A percentile compares a stretch with the other conserved stretches of the same genome.
Evolutionary conservation across 2,797 vertebrate genomes (phyloP).

Genomic region (Fringilla coelebs): DNA sequence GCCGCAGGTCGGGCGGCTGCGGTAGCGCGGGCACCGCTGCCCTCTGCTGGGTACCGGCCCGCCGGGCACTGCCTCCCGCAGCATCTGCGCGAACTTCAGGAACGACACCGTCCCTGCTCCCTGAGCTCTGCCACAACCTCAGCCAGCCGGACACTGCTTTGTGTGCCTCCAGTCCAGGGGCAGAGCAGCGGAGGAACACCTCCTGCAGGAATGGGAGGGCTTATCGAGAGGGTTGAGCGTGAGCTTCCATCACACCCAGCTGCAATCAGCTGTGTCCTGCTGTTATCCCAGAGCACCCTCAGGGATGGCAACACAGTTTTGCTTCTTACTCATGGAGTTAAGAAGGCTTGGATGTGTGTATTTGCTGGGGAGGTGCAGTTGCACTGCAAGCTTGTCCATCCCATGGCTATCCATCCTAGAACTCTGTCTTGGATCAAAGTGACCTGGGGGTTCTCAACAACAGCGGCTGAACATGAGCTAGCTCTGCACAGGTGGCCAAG

Average conservation of each 20-base stretch:
- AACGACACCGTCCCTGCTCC: neutral
- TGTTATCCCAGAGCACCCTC: neutral
- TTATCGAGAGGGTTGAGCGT: accelerated
- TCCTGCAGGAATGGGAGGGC: neutral
- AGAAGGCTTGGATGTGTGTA: accelerated
- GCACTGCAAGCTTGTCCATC: neutral
- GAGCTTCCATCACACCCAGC: neutral
- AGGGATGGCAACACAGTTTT: neutral
- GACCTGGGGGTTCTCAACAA: neutral
- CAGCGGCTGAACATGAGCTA: neutral
- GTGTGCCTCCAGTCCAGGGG: neutral
- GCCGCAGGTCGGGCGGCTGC: neutral
- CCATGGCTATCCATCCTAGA: neutral
- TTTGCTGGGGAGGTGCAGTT: neutral
- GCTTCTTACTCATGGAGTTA: neutral
- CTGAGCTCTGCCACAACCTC: neutral
- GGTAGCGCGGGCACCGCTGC: neutral
- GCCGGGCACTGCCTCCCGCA: neutral
- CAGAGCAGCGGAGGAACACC: neutral
- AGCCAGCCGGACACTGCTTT: neutral
- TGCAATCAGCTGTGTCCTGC: neutral
- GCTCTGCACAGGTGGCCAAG: neutral
- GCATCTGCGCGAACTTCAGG: neutral
- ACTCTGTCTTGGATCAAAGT: neutral
- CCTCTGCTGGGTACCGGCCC: neutral